phyloP scores from a whole-genome alignment of 2,797 vertebrate genomes.

The Tauraco hartlaubi region DNA sequence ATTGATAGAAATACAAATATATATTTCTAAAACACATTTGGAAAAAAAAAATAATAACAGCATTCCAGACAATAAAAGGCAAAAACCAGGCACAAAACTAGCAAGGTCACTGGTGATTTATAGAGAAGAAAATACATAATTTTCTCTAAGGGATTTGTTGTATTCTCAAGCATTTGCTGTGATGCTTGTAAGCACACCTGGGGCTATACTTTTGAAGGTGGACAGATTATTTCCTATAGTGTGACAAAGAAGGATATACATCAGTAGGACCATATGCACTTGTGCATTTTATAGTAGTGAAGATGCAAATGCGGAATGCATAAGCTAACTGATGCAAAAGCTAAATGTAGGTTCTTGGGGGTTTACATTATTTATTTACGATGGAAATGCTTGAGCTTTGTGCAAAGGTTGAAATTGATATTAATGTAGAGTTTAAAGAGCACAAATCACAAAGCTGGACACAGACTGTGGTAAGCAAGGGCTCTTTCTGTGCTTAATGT shows the following conservation, averaged over 20 bases:
- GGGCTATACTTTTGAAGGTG: constrained; percentile 43
- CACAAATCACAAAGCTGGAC: constrained; percentile 52
- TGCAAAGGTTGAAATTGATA: constrained; percentile 59
- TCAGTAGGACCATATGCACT: constrained; percentile 20
- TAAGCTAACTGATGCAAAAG: not conserved
- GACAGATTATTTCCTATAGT: constrained; percentile 37
- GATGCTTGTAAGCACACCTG: constrained; percentile 18
- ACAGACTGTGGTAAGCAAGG: constrained; percentile 33
- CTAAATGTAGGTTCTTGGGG: constrained; percentile 20
- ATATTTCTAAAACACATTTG: not conserved
- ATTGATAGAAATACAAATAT: not conserved
- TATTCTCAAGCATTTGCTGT: not conserved
- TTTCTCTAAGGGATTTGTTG: constrained; percentile 33
- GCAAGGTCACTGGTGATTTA: not conserved
- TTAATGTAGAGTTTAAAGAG: constrained; percentile 68
- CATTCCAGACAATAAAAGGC: not conserved
- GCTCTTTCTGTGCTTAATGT: constrained; percentile 62
- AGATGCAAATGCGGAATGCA: constrained; percentile 17
- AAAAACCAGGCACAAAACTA: not conserved
- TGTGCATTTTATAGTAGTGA: not conserved
- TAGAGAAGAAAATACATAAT: not conserved
- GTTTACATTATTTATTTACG: constrained; percentile 16
- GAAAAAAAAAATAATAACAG: not conserved
- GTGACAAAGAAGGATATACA: not conserved
- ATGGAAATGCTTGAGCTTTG: not conserved